These are phyloP conservation scores for Anguilla anguilla DNA, from an alignment of 2,797 vertebrate genomes.

Conservation along the genomic window DNA sequence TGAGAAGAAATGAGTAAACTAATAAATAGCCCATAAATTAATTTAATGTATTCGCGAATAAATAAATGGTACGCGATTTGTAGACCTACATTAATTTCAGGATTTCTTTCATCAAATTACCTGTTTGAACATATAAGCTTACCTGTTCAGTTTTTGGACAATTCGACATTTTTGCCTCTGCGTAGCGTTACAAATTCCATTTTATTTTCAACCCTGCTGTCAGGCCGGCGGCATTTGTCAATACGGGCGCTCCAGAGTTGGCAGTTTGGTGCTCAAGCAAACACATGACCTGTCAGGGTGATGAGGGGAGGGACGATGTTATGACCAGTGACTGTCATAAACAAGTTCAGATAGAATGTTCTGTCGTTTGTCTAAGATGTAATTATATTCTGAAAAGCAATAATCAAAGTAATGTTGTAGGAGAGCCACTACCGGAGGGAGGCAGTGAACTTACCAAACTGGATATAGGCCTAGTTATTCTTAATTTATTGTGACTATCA, in stretches of 20 bases:
- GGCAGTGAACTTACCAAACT: background rate
- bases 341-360: background rate
- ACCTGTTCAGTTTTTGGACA: too few species aligned
- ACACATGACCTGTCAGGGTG: background rate
- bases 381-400: too few species aligned
- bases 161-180: background rate
- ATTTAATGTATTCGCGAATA: too few species aligned
- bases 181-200: background rate
- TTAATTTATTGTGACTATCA: background rate
- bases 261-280: background rate
- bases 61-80: too few species aligned
- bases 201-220: background rate
- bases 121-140: too few species aligned
- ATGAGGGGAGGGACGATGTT: background rate
- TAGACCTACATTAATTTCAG: too few species aligned
- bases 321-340: background rate
- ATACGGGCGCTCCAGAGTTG: background rate
- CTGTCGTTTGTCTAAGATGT: background rate
- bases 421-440: background rate
- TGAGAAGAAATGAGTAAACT: too few species aligned
- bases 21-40: too few species aligned
- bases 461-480: background rate
- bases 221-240: background rate
- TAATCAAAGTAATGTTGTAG: too few species aligned
- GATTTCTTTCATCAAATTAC: too few species aligned